Percentiles rank a stretch among this genome's conserved stretches.
Evolutionary conservation across 2,888 invertebrate species (phyloP).

Genomic region (Margaritifera margaritifera): DNA sequence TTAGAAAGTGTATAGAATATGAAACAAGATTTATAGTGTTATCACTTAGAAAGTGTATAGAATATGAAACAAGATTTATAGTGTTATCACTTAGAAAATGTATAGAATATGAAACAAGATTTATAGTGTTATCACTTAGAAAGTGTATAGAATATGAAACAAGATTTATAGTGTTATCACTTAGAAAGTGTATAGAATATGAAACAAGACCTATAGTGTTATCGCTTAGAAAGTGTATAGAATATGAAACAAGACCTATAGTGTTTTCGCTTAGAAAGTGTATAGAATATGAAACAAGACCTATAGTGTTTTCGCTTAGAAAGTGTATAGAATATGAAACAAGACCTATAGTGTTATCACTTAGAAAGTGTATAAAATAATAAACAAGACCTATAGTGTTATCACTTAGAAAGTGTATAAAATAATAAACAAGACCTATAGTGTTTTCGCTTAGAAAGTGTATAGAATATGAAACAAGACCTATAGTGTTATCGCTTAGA

Average conservation of each 20-base stretch:
- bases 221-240: not conserved
- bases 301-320: not conserved
- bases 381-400: constrained; percentile 11
- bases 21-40: not conserved
- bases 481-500: not conserved
- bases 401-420: not conserved
- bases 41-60: not conserved
- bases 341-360: not conserved
- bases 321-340: constrained; percentile 31
- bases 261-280: not conserved
- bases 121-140: not conserved
- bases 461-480: constrained; percentile 31
- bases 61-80: constrained; percentile 29
- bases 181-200: constrained; percentile 18
- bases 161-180: not conserved
- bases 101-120: constrained; percentile 31
- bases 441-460: not conserved
- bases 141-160: constrained; percentile 31
- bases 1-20: not conserved
- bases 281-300: constrained; percentile 31
- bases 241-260: constrained; percentile 31
- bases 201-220: constrained; percentile 13
- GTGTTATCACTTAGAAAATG: not conserved
- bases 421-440: constrained; percentile 17
- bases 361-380: not conserved